Evolutionary conservation across 2,888 invertebrate species (phyloP).

Genomic region (Drosophila testacea): DNA sequence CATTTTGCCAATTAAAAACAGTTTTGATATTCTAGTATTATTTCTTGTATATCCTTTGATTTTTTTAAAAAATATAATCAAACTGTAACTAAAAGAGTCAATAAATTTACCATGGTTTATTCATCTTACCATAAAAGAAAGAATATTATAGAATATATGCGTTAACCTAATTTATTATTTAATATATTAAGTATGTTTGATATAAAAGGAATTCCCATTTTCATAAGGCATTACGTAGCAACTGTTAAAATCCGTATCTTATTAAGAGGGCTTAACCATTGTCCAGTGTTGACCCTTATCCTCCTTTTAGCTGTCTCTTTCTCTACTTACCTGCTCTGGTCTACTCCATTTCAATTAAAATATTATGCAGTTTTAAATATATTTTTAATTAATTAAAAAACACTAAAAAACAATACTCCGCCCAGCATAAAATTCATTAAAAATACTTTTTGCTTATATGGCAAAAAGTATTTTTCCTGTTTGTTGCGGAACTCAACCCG

Average conservation of each 20-base stretch:
- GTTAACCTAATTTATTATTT: neutral
- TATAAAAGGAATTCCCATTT: no score
- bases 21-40: no score
- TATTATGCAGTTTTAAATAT: slow-evolving; percentile 71
- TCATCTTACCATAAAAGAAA: no score
- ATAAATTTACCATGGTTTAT: no score
- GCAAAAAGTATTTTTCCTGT: slow-evolving; percentile 67
- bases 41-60: no score
- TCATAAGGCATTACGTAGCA: neutral
- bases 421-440: slow-evolving; percentile 72
- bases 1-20: no score
- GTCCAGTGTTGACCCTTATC: neutral
- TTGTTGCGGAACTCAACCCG: slow-evolving; percentile 58
- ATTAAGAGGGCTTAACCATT: slow-evolving; percentile 4
- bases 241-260: slow-evolving; percentile 13
- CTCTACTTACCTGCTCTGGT: neutral
- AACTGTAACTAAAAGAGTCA: no score
- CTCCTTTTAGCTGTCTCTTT: slow-evolving; percentile 1
- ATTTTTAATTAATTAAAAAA: slow-evolving; percentile 79
- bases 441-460: slow-evolving; percentile 75
- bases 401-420: slow-evolving; percentile 67
- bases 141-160: no score
- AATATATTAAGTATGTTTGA: neutral
- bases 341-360: slow-evolving; percentile 67
- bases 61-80: no score